These are phyloP conservation scores for Antennarius maculatus DNA, from an alignment of 2,797 vertebrate genomes.

Conservation along the genomic window DNA sequence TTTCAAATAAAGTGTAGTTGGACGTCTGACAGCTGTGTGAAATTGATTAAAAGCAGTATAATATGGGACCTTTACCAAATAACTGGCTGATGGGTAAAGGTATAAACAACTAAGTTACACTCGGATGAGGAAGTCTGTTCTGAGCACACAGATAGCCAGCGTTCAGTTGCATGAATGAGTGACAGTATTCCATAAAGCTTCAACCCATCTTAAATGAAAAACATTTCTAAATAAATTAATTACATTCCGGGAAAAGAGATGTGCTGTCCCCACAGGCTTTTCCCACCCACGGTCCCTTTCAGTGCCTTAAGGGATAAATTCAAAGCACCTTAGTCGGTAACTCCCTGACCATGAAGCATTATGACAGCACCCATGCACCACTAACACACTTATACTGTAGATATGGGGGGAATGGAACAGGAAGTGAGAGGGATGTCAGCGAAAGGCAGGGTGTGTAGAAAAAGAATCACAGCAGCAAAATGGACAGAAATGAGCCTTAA, in stretches of 20 bases:
- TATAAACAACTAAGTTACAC: conserved; percentile 24
- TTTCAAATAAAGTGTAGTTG: too few relatives aligned
- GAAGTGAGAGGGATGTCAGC: conserved; percentile 23
- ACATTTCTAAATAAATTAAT: conserved; percentile 36
- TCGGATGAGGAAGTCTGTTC: conserved; percentile 1
- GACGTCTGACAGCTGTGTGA: too few relatives aligned
- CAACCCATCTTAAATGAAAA: conserved; percentile 54
- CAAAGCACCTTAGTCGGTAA: conserved; percentile 8
- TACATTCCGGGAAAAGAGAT: conserved; percentile 54
- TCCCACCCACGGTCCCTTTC: neutral
- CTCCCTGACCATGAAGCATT: conserved; percentile 45
- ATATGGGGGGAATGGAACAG: conserved; percentile 19
- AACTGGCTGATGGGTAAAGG: neutral
- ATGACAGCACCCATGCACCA: conserved; percentile 36
- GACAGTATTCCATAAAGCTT: conserved; percentile 65
- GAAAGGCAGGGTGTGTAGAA: conserved; percentile 14
- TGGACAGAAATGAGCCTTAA: conserved; percentile 3
- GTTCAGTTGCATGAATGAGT: conserved; percentile 29
- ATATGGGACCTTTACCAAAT: neutral
- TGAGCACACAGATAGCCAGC: conserved; percentile 8
- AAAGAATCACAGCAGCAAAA: neutral
- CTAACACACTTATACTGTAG: conserved; percentile 51
- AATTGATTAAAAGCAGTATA: too few relatives aligned
- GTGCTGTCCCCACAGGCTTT: conserved; percentile 34
- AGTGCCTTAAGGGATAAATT: conserved; percentile 34